phyloP scores from a whole-genome alignment of 1,140 invertebrate genomes.

The Adoxophyes honmai region DNA sequence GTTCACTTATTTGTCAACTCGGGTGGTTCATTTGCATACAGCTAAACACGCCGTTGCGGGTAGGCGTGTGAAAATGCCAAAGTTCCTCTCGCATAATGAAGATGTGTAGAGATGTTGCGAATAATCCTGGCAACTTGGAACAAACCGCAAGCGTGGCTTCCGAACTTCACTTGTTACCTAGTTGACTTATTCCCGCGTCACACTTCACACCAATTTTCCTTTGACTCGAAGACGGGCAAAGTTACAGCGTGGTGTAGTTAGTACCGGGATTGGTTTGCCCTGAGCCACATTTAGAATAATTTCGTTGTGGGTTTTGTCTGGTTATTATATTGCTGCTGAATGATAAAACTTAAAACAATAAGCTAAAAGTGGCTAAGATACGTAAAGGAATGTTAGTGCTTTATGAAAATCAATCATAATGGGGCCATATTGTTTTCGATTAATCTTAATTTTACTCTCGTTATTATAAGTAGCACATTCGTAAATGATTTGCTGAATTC shows the following conservation, averaged over 20 bases:
- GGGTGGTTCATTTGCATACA: slow-evolving; percentile 58
- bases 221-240: slow-evolving; percentile 1
- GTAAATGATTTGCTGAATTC: too few species aligned
- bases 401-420: too few species aligned
- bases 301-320: too few species aligned
- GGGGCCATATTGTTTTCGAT: too few species aligned
- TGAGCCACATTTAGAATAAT: too few species aligned
- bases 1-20: slow-evolving; percentile 56
- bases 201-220: slow-evolving; percentile 16
- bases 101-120: slow-evolving; percentile 46
- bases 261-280: neutral
- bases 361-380: too few species aligned
- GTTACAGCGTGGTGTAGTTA: neutral
- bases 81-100: slow-evolving; percentile 63
- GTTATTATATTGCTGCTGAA: too few species aligned
- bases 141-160: slow-evolving; percentile 40
- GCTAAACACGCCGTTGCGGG: slow-evolving; percentile 29
- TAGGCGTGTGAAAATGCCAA: slow-evolving; percentile 44
- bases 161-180: slow-evolving; percentile 36
- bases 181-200: slow-evolving; percentile 35
- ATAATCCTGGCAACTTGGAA: slow-evolving; percentile 55
- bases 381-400: too few species aligned
- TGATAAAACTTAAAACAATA: too few species aligned
- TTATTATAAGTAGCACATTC: too few species aligned
- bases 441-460: too few species aligned